Percentiles rank a stretch among this genome's conserved stretches.
These are phyloP conservation scores for Bombus waltoni DNA, from an alignment of 1,140 invertebrate genomes.

Conservation along the genomic window DNA sequence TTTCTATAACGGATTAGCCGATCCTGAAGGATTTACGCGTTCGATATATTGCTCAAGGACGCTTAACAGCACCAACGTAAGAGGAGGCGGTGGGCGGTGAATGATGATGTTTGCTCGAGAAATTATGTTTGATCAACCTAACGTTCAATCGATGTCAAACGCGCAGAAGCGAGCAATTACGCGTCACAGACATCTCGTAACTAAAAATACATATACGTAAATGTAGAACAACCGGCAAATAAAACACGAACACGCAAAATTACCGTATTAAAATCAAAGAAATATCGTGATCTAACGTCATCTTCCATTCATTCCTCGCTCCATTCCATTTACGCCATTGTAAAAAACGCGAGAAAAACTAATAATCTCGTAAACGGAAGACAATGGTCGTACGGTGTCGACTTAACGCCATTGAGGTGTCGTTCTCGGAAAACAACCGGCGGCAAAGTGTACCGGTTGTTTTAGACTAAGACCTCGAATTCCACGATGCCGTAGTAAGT, in stretches of 20 bases:
- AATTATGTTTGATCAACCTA: constrained; percentile 21
- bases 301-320: neutral
- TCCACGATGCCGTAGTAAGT: neutral
- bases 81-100: constrained; percentile 57
- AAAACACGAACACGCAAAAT: too few species aligned
- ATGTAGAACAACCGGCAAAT: too few species aligned
- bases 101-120: constrained; percentile 40
- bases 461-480: constrained; percentile 11
- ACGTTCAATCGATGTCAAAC: too few species aligned
- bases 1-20: neutral
- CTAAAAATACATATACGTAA: too few species aligned
- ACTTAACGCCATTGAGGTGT: neutral
- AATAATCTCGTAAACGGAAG: neutral
- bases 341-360: neutral
- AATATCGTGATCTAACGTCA: neutral
- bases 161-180: too few species aligned
- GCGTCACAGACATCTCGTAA: too few species aligned
- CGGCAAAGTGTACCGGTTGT: neutral
- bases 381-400: neutral
- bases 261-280: too few species aligned
- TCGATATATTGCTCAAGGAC: constrained; percentile 27
- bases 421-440: neutral
- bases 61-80: constrained; percentile 3
- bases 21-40: neutral
- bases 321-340: neutral